Percentiles rank a stretch among this genome's conserved stretches.
These are phyloP conservation scores for Palythoa grandis DNA, from an alignment of 92 coral and sea anemone species.

Conservation along the genomic window DNA sequence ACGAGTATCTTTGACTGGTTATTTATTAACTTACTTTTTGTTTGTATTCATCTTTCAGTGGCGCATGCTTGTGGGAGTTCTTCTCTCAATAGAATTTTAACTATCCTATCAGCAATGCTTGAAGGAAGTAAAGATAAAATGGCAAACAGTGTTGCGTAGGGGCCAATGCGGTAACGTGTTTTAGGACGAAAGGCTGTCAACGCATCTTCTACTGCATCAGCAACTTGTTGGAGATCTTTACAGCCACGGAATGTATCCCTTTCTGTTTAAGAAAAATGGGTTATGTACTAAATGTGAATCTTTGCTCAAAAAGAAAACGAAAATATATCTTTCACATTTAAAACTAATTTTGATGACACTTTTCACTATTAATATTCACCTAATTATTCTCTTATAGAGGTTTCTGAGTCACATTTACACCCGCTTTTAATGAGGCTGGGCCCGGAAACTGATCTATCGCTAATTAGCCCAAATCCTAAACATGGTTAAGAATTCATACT, in stretches of 20 bases:
- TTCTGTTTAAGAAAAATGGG: conserved; percentile 25
- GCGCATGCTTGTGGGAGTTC: conserved; percentile 30
- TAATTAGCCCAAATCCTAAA: too few species aligned
- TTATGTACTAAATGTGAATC: too few species aligned
- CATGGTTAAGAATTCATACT: too few species aligned
- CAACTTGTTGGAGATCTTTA: conserved; percentile 32
- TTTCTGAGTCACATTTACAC: too few species aligned
- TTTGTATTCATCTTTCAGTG: neutral
- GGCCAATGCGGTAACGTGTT: conserved; percentile 54
- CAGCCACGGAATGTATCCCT: conserved; percentile 46
- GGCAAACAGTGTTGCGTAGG: conserved; percentile 47
- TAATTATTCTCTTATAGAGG: too few species aligned
- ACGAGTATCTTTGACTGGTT: too few species aligned
- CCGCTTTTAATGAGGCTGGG: too few species aligned
- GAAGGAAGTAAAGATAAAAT: conserved; percentile 49
- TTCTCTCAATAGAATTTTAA: conserved; percentile 36
- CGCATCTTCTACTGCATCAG: conserved; percentile 52
- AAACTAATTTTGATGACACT: neutral
- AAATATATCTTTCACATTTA: neutral
- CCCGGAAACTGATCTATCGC: too few species aligned
- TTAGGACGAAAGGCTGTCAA: conserved; percentile 43
- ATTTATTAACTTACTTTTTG: too few species aligned
- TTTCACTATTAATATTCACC: neutral
- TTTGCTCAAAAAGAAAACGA: too few species aligned
- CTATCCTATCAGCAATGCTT: conserved; percentile 33